Evolutionary conservation across 2,113 vertebrate genomes (phyloP).

Genomic region (Gambusia holbrooki): DNA sequence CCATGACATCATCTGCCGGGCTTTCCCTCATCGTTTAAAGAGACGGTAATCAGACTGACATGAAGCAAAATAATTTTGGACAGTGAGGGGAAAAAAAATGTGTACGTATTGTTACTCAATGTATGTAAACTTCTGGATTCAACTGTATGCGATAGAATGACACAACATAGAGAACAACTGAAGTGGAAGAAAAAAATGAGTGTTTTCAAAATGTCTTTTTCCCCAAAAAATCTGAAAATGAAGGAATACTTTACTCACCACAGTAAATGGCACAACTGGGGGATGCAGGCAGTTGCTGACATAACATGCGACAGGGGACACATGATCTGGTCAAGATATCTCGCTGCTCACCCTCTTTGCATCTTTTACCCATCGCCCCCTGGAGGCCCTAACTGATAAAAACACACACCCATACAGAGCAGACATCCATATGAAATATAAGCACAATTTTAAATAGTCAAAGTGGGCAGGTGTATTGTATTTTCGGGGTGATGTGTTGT

Average conservation of each 20-base stretch:
- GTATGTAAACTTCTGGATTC: too few species aligned
- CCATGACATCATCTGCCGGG: too few species aligned
- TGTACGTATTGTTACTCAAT: too few species aligned
- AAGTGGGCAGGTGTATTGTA: background rate
- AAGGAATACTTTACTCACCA: constrained; percentile 63
- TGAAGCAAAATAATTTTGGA: too few species aligned
- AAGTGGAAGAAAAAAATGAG: background rate
- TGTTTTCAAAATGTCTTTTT: background rate
- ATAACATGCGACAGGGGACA: constrained; percentile 71
- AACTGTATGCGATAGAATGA: too few species aligned
- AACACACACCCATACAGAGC: constrained; percentile 14
- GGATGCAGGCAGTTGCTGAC: background rate
- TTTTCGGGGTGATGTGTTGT: too few species aligned
- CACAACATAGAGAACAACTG: too few species aligned
- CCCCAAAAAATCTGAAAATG: too few species aligned
- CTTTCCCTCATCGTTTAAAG: too few species aligned
- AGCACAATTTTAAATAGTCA: too few species aligned
- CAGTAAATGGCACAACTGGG: constrained; percentile 78
- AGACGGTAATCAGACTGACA: too few species aligned
- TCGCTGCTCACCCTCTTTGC: constrained; percentile 75
- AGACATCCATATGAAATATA: background rate
- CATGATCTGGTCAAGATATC: constrained; percentile 79
- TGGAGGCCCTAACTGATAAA: constrained; percentile 4
- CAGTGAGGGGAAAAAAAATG: too few species aligned
- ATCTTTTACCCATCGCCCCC: constrained; percentile 67